These are phyloP conservation scores for Sphyrna mokarran DNA, from an alignment of 2,113 vertebrate genomes.

Conservation along the genomic window DNA sequence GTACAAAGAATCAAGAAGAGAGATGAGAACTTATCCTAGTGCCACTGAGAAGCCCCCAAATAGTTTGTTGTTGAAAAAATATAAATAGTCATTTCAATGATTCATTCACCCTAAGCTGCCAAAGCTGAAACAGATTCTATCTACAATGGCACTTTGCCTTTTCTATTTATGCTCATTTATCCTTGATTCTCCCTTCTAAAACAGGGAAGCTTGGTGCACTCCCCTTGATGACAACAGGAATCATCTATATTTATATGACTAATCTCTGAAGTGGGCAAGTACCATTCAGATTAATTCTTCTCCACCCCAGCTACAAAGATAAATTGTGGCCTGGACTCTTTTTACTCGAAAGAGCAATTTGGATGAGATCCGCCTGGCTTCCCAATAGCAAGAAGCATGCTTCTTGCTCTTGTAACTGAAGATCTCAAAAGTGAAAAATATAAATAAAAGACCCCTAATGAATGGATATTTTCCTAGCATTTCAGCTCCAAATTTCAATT, in stretches of 20 bases:
- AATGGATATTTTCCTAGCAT: not conserved
- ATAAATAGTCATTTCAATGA: not conserved
- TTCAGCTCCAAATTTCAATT: not conserved
- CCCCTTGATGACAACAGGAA: not conserved
- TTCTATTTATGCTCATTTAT: not conserved
- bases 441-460: not conserved
- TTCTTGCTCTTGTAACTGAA: not conserved
- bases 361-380: not conserved
- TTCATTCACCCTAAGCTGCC: not conserved
- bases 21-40: not conserved
- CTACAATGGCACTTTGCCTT: not conserved
- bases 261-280: not conserved
- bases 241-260: not conserved
- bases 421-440: not conserved
- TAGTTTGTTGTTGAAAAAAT: not conserved
- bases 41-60: not conserved
- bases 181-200: not conserved
- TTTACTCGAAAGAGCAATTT: not conserved
- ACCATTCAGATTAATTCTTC: not conserved
- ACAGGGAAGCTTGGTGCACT: not conserved
- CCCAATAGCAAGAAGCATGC: not conserved
- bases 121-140: not conserved
- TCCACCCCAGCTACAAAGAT: not conserved
- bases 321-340: not conserved
- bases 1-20: not conserved